Base-by-base conservation (phyloP, 1,140 invertebrate genomes). In the Cherax destructor region DNA sequence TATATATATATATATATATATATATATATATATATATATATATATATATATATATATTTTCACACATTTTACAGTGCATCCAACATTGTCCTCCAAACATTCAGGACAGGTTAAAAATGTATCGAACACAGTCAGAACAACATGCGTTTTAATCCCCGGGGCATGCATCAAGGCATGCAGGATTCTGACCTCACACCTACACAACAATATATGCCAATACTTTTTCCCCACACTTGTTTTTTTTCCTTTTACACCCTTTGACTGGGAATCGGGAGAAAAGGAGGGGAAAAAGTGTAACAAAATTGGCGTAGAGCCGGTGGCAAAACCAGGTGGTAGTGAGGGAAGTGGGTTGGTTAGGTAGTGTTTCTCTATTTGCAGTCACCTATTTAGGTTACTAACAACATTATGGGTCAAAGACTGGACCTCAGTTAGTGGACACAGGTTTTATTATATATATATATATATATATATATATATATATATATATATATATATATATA, bases 21-120 rank as follows among this genome's bases (percentile, higher is more conserved):
- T 79, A 79, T 79, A 50, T 79, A 79, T 79, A 79, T 79, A 79
- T 52, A 79, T 79, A 79, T 79, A 79, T 79, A 79, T 79, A 79
- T 52, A 79, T 50, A 79, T 79, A 79, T 79, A 79, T 79, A 79
- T 79, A 79, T 50, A 50, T 79, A 47, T 21, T 4, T 21, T 2
- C 41, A 52, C 49, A 47, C 18, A 65, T 65, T 65, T 65, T 18
- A 65, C 4, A 3, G 56, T 65, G 61, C 18, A 65, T 18, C 11
- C 61, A 65, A 11, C 61, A 65, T 16, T 13, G 16, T 41, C 61
- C 13, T 1, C 69, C 6, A 74, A 74, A 74, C n/a, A 1, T 69
- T 69, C 18, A 69, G 21, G 13, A 30, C 69, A 56, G 13, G 13
- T 30, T 9, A 74, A 74, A 74, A 30, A 74, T 74, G n/a, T 11